Conservation (phyloP, 2,113 vertebrate genomes). For the Anarrhichthys ocellatus region DNA sequence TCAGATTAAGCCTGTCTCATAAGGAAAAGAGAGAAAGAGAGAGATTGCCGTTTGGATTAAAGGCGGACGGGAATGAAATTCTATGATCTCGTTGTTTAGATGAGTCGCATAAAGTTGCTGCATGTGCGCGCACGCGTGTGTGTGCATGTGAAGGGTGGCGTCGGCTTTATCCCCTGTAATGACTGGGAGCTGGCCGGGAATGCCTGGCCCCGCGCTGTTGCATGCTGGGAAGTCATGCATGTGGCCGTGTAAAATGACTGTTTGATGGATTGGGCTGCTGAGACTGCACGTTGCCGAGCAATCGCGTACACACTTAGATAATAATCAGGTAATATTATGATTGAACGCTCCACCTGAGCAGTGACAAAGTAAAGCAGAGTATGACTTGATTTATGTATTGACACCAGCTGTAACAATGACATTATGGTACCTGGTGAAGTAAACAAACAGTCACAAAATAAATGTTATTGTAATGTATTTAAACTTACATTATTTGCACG, state of each 20-base stretch:
- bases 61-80: constrained; percentile 71
- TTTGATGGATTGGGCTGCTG: not conserved
- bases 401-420: not conserved
- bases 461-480: not conserved
- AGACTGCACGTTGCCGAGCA: not conserved
- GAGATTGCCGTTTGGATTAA: constrained; percentile 80
- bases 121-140: constrained; percentile 42
- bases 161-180: constrained; percentile 64
- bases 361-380: not conserved
- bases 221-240: constrained; percentile 54
- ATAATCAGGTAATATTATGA: not conserved
- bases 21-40: constrained; percentile 64
- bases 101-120: constrained; percentile 48
- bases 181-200: constrained; percentile 42
- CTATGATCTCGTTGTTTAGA: constrained; percentile 80
- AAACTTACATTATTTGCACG: not conserved
- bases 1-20: constrained; percentile 77
- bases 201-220: constrained; percentile 34
- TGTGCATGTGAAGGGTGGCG: constrained; percentile 26
- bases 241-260: not conserved
- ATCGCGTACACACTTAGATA: not conserved
- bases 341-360: not conserved
- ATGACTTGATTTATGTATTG: not conserved
- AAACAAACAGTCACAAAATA: too few relatives aligned
- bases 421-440: not conserved